Evolutionary conservation across 2,888 invertebrate species (phyloP), one percentile per base, ranked within the genome.

Genomic region (Meiosimyza decipiens): DNA sequence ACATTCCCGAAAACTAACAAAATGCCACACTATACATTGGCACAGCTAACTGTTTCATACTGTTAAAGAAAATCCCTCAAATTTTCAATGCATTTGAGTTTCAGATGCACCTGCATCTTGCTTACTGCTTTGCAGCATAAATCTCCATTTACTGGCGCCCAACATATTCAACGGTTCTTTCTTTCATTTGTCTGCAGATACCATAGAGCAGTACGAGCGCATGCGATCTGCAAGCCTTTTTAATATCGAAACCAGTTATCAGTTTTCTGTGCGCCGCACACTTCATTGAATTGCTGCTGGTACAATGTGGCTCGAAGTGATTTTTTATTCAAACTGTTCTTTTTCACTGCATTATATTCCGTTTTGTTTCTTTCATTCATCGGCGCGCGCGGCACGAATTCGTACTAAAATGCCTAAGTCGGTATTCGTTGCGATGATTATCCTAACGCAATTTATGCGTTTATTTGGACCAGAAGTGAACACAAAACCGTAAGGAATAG

Each of bases 81-180:
- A 54, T 12, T 18, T 28, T 54, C 54, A 12, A 54, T 47, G 49
- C 59, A 63, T 62, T 55, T 62, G 62, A 2, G 50, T 54, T 6
- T 22, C 51, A 63, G 71, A 59, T 76, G 72, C 73, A 74, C 70
- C 73, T 74, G 74, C 76, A 71, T 51, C 74, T 71, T 72, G 72
- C 72, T 75, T 75, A 73, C 74, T 74, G 78, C 77, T 80, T 81
- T 79, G 74, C 76, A 81, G 81, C 83, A 84, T 85, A 84, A 84
- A 85, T 84, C 84, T 85, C 81, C 82, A 84, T 84, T 84, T 81
- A 83, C 82, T 84, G 84, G 84, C 84, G 84, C 84, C 85, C 82
- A 82, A 80, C 78, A 62, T 18, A 52, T 22, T 70, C 75, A 73
- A 72, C 72, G 68, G 73, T 77, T 74, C 66, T 74, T 77, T 47